Evolutionary conservation across 2,113 vertebrate species (phyloP), one percentile per base, ranked within the genome.

Genomic region (Geothlypis trichas): DNA sequence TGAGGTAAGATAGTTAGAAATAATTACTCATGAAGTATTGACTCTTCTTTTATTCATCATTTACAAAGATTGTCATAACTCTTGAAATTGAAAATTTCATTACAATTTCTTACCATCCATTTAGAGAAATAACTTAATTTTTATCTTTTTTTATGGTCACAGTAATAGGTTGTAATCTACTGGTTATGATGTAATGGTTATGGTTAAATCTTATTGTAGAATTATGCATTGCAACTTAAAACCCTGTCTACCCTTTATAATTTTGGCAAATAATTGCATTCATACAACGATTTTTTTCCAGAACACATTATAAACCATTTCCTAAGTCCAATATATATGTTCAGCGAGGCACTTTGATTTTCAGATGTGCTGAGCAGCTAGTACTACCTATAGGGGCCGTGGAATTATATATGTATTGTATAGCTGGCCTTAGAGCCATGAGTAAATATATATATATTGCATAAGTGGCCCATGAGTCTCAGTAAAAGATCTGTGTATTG

Each of bases 1-100:
- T 89, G 98, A 98, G 99, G 99, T 99, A 97, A 59, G 42, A 0
- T 12, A 46, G 7, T 69, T 51, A 66, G 42, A 89, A 89, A n/a
- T 71, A 42, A 59, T 66, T 9, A 39, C 24, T 95, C 12, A 22
- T 24, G 8, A 68, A 46, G 11, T 79, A 37, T 11, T 22, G 28
- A 41, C 15, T 44, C 1, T 11, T 62, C 15, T 74, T 89, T 31
- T 73, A 65, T 33, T 75, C 9, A 31, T 76, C 5, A 41, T 13
- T 61, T 93, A 31, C 11, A 26, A 75, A 71, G 23, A 33, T 42
- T 63, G 11, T 75, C 5, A 41, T 62, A 37, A 51, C 17, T 16
- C 77, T 57, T 63, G 26, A 79, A 73, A 42, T 83, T 13, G 46
- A 52, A 75, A 79, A 33, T 28, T 27, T 63, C 7, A 22, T 74